Conservation (phyloP, 2,888 invertebrate species). For the Fragum fragum region DNA sequence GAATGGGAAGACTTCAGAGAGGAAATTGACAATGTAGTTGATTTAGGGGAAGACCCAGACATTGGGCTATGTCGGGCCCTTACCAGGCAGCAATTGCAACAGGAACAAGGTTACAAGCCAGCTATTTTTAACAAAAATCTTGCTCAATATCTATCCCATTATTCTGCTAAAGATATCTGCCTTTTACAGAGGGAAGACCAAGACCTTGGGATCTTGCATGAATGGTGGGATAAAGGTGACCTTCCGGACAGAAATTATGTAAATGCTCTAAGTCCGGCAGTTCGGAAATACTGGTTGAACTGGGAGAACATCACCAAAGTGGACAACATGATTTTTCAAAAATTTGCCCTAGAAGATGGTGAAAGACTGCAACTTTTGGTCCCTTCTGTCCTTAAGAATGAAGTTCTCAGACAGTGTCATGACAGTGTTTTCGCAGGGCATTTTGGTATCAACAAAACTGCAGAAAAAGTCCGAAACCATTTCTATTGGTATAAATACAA, state of each 20-base stretch:
- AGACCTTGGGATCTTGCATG: constrained; percentile 17
- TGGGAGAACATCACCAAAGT: neutral
- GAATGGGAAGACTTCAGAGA: no score
- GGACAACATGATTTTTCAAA: neutral
- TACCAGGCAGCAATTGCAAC: no score
- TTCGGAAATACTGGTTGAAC: constrained; percentile 18
- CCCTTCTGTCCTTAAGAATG: constrained; percentile 13
- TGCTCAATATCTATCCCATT: neutral
- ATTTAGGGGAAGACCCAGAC: no score
- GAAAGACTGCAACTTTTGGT: constrained; percentile 5
- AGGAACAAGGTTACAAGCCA: no score
- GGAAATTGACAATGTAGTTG: no score
- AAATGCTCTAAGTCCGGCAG: neutral
- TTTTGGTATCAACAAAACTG: constrained; percentile 14
- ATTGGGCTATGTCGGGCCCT: no score
- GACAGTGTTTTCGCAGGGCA: constrained; percentile 16
- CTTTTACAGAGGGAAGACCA: constrained; percentile 5
- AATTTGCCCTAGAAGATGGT: neutral
- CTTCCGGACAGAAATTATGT: neutral
- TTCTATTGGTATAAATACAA: constrained; percentile 32
- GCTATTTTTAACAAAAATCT: neutral
- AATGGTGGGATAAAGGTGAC: neutral
- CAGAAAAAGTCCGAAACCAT: neutral
- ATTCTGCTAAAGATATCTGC: neutral
- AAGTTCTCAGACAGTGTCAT: neutral